Evolutionary conservation across 2,113 vertebrate genomes (phyloP).

Genomic region (Prunella fulvescens): DNA sequence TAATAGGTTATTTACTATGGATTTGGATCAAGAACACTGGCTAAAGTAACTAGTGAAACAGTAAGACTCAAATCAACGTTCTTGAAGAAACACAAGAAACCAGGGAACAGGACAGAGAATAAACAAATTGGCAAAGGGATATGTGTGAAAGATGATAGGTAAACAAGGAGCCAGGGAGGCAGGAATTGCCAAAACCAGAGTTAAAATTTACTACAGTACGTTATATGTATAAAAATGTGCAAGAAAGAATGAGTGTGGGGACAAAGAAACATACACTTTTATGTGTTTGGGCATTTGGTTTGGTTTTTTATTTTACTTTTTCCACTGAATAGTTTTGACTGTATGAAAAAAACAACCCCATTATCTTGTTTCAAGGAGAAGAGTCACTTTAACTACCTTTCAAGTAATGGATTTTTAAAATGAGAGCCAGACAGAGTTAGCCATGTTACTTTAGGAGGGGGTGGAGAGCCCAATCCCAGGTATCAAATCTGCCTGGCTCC

Average conservation of each 20-base stretch:
- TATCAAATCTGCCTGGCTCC: neutral
- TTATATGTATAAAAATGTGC: neutral
- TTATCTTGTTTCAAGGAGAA: neutral
- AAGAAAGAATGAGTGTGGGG: neutral
- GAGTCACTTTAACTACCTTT: neutral
- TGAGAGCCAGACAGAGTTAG: neutral
- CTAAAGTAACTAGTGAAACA: neutral
- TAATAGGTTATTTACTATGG: conserved; percentile 47
- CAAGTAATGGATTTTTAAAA: neutral
- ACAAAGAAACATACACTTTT: neutral
- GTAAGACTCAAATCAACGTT: conserved; percentile 2
- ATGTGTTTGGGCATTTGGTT: neutral
- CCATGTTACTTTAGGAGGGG: neutral
- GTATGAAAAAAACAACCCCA: neutral
- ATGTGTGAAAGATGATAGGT: conserved; percentile 43
- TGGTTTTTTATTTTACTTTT: neutral
- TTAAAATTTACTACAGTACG: neutral
- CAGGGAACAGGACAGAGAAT: neutral
- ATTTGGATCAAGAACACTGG: conserved; percentile 15
- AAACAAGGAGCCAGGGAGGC: conserved; percentile 13
- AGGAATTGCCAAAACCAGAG: conserved; percentile 19
- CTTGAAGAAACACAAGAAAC: conserved; percentile 37
- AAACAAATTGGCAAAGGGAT: neutral
- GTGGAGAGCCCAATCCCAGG: neutral
- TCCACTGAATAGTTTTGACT: neutral